Evolutionary conservation across 2,888 invertebrate species (phyloP), one percentile per base, ranked within the genome.

Genomic region (Parnassius apollo): DNA sequence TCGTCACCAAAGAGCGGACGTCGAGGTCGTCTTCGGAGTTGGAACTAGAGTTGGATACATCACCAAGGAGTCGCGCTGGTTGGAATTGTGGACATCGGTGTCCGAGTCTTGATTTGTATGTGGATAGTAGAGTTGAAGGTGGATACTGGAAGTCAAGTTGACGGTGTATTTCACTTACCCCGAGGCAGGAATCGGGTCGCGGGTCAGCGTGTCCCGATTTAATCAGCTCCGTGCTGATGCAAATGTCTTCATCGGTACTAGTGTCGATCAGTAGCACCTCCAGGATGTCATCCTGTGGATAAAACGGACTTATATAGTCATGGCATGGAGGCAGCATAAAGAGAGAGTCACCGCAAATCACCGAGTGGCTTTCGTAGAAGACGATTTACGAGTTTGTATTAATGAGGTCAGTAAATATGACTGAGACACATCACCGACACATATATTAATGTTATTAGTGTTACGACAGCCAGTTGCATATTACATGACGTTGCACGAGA

Each of bases 201-300:
- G 71, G 52, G 76, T 84, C 88, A 8, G 94, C 94, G 77, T 88
- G 85, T 0, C 92, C 92, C 65, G 88, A 81, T 68, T 85, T 78
- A 10, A 93, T 81, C 65, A 94, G 76, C 67, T 82, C 76, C 65
- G 83, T 81, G 76, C 92, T 88, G 66, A 94, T 74, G 79, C 88
- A 90, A 62, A 91, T 74, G 81, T 94, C 93, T 12, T 83, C 77
- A 2, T 73, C 77, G 42, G 81, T 80, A 8, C 84, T 73, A 45
- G 93, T 93, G 82, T 94, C 93, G 61, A 92, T 86, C 67, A 94
- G 82, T 71, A 89, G 82, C 71, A 93, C 77, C 67, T 87, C 85
- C 57, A 87, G 67, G 18, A 77, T 71, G 68, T 73, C 72, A 68
- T 81, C 81, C 82, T 83, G 77, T 10, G n/a, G 9, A 22, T 18